Evolutionary conservation across 1,140 invertebrate genomes (phyloP), one percentile per base, ranked within the genome.

Genomic region (Cardiocondyla obscurior): DNA sequence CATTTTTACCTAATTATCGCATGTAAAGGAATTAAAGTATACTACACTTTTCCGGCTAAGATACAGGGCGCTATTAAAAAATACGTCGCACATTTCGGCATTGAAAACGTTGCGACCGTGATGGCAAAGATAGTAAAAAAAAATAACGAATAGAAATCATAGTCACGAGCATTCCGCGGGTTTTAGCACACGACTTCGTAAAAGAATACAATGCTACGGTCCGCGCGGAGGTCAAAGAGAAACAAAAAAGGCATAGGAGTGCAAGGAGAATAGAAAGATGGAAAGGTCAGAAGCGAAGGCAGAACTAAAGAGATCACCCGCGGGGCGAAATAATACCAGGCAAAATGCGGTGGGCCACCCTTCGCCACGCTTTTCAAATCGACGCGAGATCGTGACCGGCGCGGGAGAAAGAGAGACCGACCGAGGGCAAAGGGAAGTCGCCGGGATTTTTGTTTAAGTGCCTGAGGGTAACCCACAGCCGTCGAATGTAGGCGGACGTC

Each of bases 261-360:
- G 57, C 25, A 51, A 25, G 49, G 30, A 79, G 73, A 77, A 85
- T 72, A 49, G 33, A 28, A 88, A 77, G 85, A 85, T 70, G 62
- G 86, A 83, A 83, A 82, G 82, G 77, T 85, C 77, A 55, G 73
- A 28, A 81, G 73, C 82, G 81, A 82, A 82, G 79, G 72, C 60
- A 74, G 73, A 51, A 65, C 49, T 65, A 60, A 64, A 60, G 85
- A 81, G 89, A 90, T 90, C 93, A 91, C 92, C 93, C 90, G 92
- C 88, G 65, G 92, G 88, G 92, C 83, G 72, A 91, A 92, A 93
- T 93, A 94, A 93, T 93, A 67, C 77, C 70, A 67, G 77, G 90
- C 89, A 91, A 93, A 93, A 92, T 91, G 90, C 76, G 84, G 88
- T 85, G 90, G 91, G 90, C 90, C 92, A 93, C 88, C 93, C 92